Percentiles rank a stretch among this genome's conserved stretches.
Conservation (phyloP, 2,113 vertebrate species). For the Pseudois nayaur region DNA sequence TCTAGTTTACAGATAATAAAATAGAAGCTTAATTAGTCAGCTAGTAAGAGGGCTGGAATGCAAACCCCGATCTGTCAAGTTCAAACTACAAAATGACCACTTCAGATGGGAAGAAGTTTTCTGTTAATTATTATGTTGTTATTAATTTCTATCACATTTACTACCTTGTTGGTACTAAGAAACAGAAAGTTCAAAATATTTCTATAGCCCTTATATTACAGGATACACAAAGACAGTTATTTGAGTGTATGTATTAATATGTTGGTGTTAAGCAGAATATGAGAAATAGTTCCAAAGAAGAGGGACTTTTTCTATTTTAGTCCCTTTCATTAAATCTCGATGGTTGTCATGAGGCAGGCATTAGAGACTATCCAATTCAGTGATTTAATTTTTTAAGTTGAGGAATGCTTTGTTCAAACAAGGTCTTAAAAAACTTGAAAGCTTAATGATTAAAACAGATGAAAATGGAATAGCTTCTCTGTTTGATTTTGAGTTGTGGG, state of each 20-base stretch:
- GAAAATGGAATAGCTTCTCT: background rate
- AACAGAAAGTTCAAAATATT: background rate
- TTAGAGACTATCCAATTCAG: background rate
- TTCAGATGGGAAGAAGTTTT: background rate
- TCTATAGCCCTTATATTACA: background rate
- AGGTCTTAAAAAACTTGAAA: background rate
- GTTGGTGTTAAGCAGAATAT: background rate
- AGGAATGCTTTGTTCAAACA: background rate
- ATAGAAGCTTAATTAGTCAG: background rate
- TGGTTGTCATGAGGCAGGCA: background rate
- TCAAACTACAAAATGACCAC: background rate
- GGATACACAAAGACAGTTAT: background rate
- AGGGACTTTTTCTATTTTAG: background rate
- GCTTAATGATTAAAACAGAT: background rate
- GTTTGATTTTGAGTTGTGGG: background rate
- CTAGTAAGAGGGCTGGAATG: background rate
- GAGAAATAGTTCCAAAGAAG: background rate
- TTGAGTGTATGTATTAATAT: background rate
- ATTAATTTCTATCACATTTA: background rate
- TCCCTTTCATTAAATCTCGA: background rate
- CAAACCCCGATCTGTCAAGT: conserved; percentile 17
- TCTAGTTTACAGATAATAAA: background rate
- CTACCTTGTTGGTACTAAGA: background rate
- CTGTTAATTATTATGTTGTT: background rate
- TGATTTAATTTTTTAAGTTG: background rate